A percentile compares a stretch with the other conserved stretches of the same genome.
These are phyloP conservation scores for Nephotettix cincticeps DNA, from an alignment of 1,140 invertebrate species.

Conservation along the genomic window DNA sequence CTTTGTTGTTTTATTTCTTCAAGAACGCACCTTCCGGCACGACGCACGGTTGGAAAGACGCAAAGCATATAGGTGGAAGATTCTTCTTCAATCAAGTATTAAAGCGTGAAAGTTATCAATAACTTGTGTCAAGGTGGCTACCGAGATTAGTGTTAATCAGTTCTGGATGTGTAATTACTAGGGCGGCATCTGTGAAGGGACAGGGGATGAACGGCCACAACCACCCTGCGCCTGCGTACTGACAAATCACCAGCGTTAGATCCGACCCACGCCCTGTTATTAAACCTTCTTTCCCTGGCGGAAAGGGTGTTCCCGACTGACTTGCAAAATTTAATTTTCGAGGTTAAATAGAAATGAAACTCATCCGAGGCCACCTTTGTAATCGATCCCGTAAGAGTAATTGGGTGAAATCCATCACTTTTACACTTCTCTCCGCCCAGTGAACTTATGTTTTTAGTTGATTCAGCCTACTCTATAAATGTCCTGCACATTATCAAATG, in stretches of 20 bases:
- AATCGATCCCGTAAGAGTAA: too few relatives aligned
- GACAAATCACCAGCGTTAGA: neutral
- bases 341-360: neutral
- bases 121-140: conserved; percentile 10
- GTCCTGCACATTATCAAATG: too few relatives aligned
- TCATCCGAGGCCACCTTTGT: neutral
- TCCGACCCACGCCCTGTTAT: neutral
- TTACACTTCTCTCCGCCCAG: too few relatives aligned
- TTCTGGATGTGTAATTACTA: conserved; percentile 19
- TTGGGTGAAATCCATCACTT: too few relatives aligned
- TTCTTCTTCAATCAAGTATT: neutral
- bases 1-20: too few relatives aligned
- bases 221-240: neutral
- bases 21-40: too few relatives aligned
- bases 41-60: too few relatives aligned
- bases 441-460: too few relatives aligned
- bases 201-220: neutral
- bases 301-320: neutral
- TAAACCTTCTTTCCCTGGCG: neutral
- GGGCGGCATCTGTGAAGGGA: conserved; percentile 7
- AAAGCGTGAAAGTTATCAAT: conserved; percentile 25
- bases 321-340: conserved; percentile 13
- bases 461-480: too few relatives aligned
- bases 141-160: neutral
- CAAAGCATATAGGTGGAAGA: too few relatives aligned